Evolutionary conservation across 2,113 vertebrate genomes (phyloP).

Genomic region (Hydropotes inermis): DNA sequence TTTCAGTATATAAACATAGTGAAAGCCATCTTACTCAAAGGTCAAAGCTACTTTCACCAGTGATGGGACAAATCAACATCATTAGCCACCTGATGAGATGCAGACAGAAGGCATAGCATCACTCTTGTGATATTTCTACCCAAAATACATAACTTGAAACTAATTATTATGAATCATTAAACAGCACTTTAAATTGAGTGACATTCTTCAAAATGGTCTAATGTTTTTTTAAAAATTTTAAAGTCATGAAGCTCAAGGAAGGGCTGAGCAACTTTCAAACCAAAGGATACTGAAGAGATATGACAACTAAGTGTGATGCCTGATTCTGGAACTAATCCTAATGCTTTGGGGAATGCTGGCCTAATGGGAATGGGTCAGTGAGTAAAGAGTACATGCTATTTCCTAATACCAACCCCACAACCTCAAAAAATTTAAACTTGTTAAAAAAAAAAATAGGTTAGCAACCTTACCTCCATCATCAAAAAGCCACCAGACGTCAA

Average conservation of each 20-base stretch:
- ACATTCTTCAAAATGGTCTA: not conserved
- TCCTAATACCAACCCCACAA: not conserved
- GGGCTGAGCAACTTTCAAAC: not conserved
- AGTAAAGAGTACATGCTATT: not conserved
- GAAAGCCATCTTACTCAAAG: not conserved
- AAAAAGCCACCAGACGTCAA: slow-evolving; percentile 99
- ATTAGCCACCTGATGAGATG: not conserved
- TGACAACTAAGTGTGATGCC: not conserved
- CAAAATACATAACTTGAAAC: not conserved
- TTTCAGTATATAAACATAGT: not conserved
- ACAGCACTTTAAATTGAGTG: not conserved
- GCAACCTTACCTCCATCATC: slow-evolving; percentile 92
- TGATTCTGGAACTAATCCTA: not conserved
- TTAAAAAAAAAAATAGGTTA: not conserved
- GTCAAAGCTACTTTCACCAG: not conserved
- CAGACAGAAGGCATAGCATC: not conserved
- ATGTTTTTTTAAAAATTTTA: not conserved
- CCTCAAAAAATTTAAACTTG: not conserved
- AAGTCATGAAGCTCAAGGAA: not conserved
- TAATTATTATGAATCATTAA: not conserved
- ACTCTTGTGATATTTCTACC: not conserved
- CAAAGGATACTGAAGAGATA: not conserved
- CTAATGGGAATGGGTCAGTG: not conserved
- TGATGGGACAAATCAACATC: not conserved
- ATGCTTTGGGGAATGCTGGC: not conserved